Base-by-base conservation (phyloP, 2,888 invertebrate genomes). In the Tuta absoluta region DNA sequence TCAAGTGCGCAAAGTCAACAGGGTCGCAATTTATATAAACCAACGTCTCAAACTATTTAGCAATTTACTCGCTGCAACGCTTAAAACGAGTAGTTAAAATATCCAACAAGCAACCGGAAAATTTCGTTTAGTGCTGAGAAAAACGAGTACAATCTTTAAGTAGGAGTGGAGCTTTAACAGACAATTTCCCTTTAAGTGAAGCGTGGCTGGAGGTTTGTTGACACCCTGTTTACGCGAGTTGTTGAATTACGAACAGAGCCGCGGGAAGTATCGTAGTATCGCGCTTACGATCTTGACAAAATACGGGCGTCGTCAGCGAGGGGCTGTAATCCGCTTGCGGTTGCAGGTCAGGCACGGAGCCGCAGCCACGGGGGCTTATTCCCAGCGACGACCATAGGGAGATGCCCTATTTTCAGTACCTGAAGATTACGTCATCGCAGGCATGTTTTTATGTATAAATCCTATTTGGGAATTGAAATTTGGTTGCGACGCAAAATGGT, bases 291-390 rank as follows among this genome's bases (percentile, higher is more conserved):
- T 79, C 75, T 74, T 78, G 77, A 80, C 78, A 80, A 76, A 79
- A 77, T 72, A 73, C 77, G 70, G 69, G 67, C 71, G 71, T 68
- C 69, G 65, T 66, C 67, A 70, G 65, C 67, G 71, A 71, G 71
- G 64, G 66, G 69, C 69, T 67, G 75, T 83, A 84, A 84, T 82
- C 84, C 78, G 81, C 78, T 82, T 81, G 81, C 72, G 80, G 79
- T 69, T 21, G 61, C 72, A 77, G 78, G 79, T 78, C 78, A 75
- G 71, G 67, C 71, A 68, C 67, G 64, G 66, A 68, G 69, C 65
- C 71, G 63, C 49, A 45, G 60, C 21, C 8, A 56, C 38, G 69
- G 66, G 64, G 65, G 67, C 66, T 67, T 69, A 71, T 65, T 71
- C 68, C 65, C 70, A 71, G 69, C 65, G 72, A 61, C 60, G 60